Evolutionary conservation across 2,113 vertebrate species (phyloP).

Genomic region (Aptenodytes forsteri): DNA sequence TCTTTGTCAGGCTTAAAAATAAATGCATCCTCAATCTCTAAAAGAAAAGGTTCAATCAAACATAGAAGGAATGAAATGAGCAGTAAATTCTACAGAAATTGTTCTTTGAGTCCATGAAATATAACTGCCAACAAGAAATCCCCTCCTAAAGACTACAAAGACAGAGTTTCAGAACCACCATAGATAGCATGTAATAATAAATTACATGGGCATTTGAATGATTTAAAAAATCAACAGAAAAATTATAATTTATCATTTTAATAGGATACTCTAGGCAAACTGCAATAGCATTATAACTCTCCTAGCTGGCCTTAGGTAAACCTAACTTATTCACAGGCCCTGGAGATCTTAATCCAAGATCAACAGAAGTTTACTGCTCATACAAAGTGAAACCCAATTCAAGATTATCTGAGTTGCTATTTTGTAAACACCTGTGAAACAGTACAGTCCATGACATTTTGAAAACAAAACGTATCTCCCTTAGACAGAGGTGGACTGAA

Average conservation of each 20-base stretch:
- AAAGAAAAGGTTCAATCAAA: background rate
- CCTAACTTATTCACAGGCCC: background rate
- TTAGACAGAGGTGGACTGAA: fast-evolving
- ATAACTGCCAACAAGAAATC: background rate
- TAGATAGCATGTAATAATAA: background rate
- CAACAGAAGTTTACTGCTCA: background rate
- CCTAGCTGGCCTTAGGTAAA: background rate
- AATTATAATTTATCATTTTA: background rate
- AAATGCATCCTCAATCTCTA: background rate
- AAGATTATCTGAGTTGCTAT: background rate
- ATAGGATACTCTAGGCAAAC: background rate
- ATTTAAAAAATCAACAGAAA: background rate
- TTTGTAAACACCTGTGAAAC: background rate
- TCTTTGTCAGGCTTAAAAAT: background rate
- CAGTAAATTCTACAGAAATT: background rate
- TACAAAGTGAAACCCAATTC: background rate
- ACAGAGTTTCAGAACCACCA: background rate
- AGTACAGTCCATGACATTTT: background rate
- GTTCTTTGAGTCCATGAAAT: background rate
- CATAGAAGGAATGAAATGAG: background rate
- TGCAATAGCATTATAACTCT: background rate
- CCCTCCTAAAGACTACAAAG: background rate
- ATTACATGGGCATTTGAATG: background rate
- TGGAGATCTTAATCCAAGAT: background rate
- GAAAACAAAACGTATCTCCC: background rate